Percentiles rank a stretch among this genome's conserved stretches.
Evolutionary conservation across 1,140 invertebrate genomes (phyloP).

Genomic region (Dolichoris vasculosae): DNA sequence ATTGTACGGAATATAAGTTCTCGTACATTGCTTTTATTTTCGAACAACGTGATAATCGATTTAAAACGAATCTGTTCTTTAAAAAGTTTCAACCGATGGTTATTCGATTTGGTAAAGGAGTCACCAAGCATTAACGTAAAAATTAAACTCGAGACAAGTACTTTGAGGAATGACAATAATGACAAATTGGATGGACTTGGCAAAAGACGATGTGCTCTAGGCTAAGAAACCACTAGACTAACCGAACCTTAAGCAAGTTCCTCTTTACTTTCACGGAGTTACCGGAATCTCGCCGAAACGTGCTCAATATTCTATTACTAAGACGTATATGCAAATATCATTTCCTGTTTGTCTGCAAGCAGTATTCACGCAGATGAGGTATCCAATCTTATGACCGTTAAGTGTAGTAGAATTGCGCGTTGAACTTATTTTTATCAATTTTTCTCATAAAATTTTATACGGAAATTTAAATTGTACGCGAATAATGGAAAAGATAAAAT

Average conservation of each 20-base stretch:
- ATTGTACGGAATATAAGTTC: too few relatives aligned
- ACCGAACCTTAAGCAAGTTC: conserved; percentile 6
- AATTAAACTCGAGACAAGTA: conserved; percentile 3
- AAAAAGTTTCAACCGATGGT: background rate
- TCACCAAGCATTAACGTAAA: background rate
- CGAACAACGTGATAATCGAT: too few relatives aligned
- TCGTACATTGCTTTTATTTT: too few relatives aligned
- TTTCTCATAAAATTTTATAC: background rate
- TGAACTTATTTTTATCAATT: background rate
- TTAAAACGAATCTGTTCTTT: background rate
- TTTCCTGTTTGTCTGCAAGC: conserved; percentile 35
- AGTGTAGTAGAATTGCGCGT: background rate
- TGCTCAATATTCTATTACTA: conserved; percentile 60
- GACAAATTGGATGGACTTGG: conserved; percentile 17
- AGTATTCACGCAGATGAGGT: background rate
- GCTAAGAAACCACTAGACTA: background rate
- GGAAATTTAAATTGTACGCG: background rate
- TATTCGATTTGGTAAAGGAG: conserved; percentile 2
- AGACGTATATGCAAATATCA: conserved; percentile 40
- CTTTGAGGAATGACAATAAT: conserved; percentile 2
- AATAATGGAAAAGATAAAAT: too few relatives aligned
- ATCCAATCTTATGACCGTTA: background rate
- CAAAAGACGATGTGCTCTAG: background rate
- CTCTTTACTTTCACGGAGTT: conserved; percentile 28
- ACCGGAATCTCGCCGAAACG: conserved; percentile 46